Percentiles rank a stretch among this genome's conserved stretches.
phyloP scores from a whole-genome alignment of 37 sponge, comb jelly and placozoan genomes.

The Agelas oroides region DNA sequence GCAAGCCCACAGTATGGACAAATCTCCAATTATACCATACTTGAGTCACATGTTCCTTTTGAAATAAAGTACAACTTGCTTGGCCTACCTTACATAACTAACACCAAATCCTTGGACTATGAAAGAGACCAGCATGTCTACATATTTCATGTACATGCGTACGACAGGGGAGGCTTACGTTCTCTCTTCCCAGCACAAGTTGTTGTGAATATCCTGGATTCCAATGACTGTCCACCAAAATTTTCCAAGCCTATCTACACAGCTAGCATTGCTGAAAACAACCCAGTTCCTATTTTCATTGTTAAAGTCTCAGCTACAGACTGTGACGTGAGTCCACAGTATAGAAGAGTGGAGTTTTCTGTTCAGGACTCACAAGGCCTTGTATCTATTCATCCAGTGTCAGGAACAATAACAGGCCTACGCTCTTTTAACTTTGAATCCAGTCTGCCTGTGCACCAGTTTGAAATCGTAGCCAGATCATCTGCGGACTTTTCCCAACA shows the following conservation, averaged over 20 bases:
- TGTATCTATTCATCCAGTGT: slow-evolving; percentile 33
- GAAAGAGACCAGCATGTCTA: slow-evolving; percentile 51
- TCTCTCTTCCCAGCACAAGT: slow-evolving; percentile 50
- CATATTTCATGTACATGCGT: slow-evolving; percentile 47
- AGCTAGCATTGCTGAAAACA: slow-evolving; percentile 38
- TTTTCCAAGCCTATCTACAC: slow-evolving; percentile 20
- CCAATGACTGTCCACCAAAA: slow-evolving; percentile 60
- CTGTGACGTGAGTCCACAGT: slow-evolving; percentile 48
- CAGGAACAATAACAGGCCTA: slow-evolving; percentile 28
- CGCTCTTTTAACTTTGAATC: slow-evolving; percentile 41
- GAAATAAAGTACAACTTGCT: slow-evolving; percentile 10
- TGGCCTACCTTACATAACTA: slow-evolving; percentile 44
- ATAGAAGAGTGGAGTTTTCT: slow-evolving; percentile 29
- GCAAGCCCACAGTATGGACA: slow-evolving; percentile 39
- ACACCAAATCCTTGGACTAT: slow-evolving; percentile 46
- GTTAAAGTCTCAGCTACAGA: slow-evolving; percentile 39
- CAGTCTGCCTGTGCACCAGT: not conserved
- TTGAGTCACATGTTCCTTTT: slow-evolving; percentile 37
- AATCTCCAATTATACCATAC: slow-evolving; percentile 41
- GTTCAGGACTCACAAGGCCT: slow-evolving; percentile 10
- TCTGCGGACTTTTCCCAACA: not conserved
- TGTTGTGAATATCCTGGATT: slow-evolving; percentile 56
- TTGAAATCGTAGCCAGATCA: slow-evolving; percentile 45
- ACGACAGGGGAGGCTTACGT: slow-evolving; percentile 53
- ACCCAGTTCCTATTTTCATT: slow-evolving; percentile 14